These are phyloP conservation scores for Prochilodus magdalenae DNA, from an alignment of 2,113 vertebrate species.

Conservation along the genomic window DNA sequence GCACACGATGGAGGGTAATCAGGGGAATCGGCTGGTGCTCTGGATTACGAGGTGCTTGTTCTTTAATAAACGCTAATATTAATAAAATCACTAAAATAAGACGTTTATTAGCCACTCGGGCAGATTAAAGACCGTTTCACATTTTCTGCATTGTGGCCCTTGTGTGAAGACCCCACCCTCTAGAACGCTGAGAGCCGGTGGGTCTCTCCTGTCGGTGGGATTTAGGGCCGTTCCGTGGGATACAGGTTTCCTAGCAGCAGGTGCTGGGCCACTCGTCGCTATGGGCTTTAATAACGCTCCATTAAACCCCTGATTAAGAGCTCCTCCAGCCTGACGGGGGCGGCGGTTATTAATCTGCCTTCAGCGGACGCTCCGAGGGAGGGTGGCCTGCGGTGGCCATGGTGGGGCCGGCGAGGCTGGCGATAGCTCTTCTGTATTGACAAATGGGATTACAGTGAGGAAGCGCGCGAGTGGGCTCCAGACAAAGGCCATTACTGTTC, in stretches of 20 bases:
- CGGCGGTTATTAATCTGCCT: conserved; percentile 66
- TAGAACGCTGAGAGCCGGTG: too few relatives aligned
- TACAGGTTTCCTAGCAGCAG: conserved; percentile 52
- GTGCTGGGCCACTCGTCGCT: conserved; percentile 55
- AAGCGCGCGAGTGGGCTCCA: conserved; percentile 42
- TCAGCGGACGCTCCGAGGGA: conserved; percentile 56
- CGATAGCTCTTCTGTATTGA: conserved; percentile 68
- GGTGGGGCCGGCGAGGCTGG: conserved; percentile 56
- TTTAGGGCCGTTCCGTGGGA: background rate
- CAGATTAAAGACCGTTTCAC: too few relatives aligned
- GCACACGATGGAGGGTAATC: too few relatives aligned
- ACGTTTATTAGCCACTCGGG: too few relatives aligned
- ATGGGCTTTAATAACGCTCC: conserved; percentile 65
- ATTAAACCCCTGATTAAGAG: conserved; percentile 72
- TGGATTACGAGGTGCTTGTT: too few relatives aligned
- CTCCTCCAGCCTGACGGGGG: conserved; percentile 55
- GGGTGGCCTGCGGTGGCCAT: conserved; percentile 44
- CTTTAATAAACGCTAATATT: too few relatives aligned
- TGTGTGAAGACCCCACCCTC: too few relatives aligned
- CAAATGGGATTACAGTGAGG: conserved; percentile 59
- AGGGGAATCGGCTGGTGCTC: too few relatives aligned
- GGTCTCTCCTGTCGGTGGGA: background rate
- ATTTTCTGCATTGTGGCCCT: too few relatives aligned
- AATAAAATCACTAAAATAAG: too few relatives aligned
- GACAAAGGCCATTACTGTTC: conserved; percentile 62